These are phyloP conservation scores for Characodon lateralis DNA, from an alignment of 2,797 vertebrate genomes.

Conservation along the genomic window DNA sequence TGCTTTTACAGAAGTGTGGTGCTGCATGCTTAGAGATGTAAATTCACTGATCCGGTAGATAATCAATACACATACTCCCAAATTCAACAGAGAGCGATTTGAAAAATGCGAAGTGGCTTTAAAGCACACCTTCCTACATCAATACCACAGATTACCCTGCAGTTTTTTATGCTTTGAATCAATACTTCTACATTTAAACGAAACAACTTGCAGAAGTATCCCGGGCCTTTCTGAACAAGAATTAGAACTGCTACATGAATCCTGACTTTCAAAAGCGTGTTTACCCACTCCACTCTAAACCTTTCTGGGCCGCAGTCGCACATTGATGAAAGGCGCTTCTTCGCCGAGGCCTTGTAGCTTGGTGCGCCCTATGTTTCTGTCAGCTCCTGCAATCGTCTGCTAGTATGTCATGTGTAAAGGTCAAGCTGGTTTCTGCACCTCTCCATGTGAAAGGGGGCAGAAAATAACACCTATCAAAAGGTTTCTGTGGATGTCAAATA, in stretches of 20 bases:
- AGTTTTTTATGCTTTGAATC: conserved; percentile 52
- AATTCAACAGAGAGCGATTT: conserved; percentile 32
- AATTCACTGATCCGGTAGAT: conserved; percentile 48
- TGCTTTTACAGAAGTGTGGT: conserved; percentile 10
- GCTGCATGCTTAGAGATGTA: conserved; percentile 49
- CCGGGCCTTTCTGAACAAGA: conserved; percentile 44
- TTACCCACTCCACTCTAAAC: conserved; percentile 38
- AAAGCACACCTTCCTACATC: conserved; percentile 45
- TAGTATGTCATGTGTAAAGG: conserved; percentile 74
- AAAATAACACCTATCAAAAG: conserved; percentile 46
- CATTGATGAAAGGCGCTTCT: conserved; percentile 41
- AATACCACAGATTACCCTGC: conserved; percentile 44
- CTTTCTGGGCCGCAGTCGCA: conserved; percentile 29
- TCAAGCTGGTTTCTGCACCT: conserved; percentile 63
- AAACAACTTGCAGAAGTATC: conserved; percentile 37
- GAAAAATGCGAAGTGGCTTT: conserved; percentile 41
- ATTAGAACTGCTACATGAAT: conserved; percentile 56
- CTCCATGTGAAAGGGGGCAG: conserved; percentile 13
- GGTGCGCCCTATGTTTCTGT: conserved; percentile 59
- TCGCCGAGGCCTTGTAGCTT: conserved; percentile 50
- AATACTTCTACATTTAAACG: conserved; percentile 57
- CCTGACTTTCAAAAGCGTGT: conserved; percentile 64
- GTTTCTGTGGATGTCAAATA: conserved; percentile 57
- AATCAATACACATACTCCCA: conserved; percentile 51
- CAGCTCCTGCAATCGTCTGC: conserved; percentile 61